Conservation (phyloP, 1,140 invertebrate genomes). For the Scylla paramamosain region DNA sequence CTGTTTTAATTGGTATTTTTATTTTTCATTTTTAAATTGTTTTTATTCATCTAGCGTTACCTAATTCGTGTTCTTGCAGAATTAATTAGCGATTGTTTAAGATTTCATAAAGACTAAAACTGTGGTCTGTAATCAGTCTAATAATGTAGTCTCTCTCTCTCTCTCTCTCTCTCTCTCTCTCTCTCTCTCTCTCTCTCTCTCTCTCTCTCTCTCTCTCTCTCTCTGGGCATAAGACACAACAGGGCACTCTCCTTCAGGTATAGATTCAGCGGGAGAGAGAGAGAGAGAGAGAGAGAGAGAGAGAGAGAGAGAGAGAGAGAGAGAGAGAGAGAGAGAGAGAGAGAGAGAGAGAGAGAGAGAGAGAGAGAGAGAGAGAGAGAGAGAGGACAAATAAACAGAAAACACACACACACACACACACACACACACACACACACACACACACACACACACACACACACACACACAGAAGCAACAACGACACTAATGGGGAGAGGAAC, state of each 20-base stretch:
- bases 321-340: constrained; percentile 15
- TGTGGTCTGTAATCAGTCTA: too few relatives aligned
- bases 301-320: constrained; percentile 7
- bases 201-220: neutral
- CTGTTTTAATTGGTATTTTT: too few relatives aligned
- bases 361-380: constrained; percentile 32
- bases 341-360: constrained; percentile 36
- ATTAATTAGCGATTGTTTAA: too few relatives aligned
- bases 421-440: neutral
- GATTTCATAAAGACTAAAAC: too few relatives aligned
- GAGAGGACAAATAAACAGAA: neutral
- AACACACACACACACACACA: neutral
- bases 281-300: constrained; percentile 2
- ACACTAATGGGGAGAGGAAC: neutral
- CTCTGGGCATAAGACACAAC: neutral
- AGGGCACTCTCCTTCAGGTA: neutral
- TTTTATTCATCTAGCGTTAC: too few relatives aligned
- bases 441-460: constrained; percentile 37
- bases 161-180: neutral
- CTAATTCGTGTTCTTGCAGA: too few relatives aligned
- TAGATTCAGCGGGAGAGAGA: neutral
- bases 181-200: constrained; percentile 1
- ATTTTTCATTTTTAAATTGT: neutral
- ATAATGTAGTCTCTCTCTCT: neutral
- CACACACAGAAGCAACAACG: neutral